Evolutionary conservation across 1,140 invertebrate genomes (phyloP).

Genomic region (Chrysomallon squamiferum): DNA sequence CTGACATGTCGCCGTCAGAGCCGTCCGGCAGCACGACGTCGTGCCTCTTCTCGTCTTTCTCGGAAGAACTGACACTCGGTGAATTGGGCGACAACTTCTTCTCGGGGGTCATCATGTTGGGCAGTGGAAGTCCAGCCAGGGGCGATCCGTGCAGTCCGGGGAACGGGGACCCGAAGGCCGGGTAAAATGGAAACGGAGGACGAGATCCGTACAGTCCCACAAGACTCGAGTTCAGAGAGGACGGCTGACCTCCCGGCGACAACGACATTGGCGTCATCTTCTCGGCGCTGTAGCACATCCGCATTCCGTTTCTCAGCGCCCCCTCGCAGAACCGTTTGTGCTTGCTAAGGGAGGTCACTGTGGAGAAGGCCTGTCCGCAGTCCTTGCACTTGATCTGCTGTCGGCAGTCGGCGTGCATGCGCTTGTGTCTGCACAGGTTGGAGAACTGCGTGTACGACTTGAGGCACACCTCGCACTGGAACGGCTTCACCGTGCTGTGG

Average conservation of each 20-base stretch:
- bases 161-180: conserved; percentile 36
- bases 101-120: conserved; percentile 17
- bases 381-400: conserved; percentile 78
- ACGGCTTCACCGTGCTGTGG: conserved; percentile 97
- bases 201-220: conserved; percentile 50
- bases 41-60: conserved; percentile 17
- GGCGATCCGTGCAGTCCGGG: conserved; percentile 21
- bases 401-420: conserved; percentile 88
- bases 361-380: conserved; percentile 90
- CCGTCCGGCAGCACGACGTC: conserved; percentile 5
- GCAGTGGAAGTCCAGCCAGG: conserved; percentile 11
- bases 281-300: conserved; percentile 28
- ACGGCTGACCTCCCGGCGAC: conserved; percentile 19
- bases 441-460: conserved; percentile 99
- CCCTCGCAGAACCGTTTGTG: conserved; percentile 71
- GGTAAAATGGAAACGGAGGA: conserved; percentile 55
- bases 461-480: conserved; percentile 75
- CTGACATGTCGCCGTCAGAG: conserved; percentile 30
- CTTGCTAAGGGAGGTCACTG: conserved; percentile 76
- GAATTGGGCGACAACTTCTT: conserved; percentile 12
- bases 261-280: conserved; percentile 33
- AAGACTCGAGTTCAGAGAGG: conserved; percentile 38
- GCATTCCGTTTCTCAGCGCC: conserved; percentile 48
- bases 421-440: conserved; percentile 98
- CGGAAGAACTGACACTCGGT: conserved; percentile 1